phyloP scores from a whole-genome alignment of 2,797 vertebrate genomes.

The Ataeniobius toweri region DNA sequence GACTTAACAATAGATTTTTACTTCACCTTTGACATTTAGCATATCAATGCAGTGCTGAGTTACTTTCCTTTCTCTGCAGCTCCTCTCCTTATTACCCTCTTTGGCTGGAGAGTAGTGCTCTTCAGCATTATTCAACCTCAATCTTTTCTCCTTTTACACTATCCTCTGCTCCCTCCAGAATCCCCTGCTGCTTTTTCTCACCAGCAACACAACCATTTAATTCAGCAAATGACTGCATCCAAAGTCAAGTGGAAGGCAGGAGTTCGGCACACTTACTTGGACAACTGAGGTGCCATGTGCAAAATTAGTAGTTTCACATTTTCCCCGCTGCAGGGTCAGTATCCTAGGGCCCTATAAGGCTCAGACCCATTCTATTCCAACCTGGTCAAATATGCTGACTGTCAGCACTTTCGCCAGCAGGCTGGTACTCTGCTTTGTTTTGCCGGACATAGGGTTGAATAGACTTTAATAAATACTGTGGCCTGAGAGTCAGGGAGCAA shows the following conservation, averaged over 20 bases:
- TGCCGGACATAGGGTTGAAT: slow-evolving; percentile 81
- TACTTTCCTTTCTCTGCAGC: slow-evolving; percentile 49
- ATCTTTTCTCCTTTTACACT: slow-evolving; percentile 29
- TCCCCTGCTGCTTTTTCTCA: slow-evolving; percentile 28
- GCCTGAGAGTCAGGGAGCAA: slow-evolving; percentile 77
- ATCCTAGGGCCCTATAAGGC: slow-evolving; percentile 60
- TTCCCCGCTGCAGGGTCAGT: slow-evolving; percentile 37
- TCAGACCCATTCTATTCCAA: slow-evolving; percentile 73
- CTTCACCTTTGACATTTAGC: slow-evolving; percentile 73
- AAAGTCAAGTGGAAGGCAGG: slow-evolving; percentile 75
- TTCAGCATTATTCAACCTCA: slow-evolving; percentile 39
- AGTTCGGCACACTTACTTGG: slow-evolving; percentile 41
- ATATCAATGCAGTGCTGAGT: slow-evolving; percentile 65
- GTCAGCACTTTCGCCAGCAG: slow-evolving; percentile 81
- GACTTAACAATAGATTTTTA: slow-evolving; percentile 67
- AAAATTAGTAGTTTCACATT: slow-evolving; percentile 40
- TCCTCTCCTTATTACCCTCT: slow-evolving; percentile 67
- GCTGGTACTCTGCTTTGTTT: slow-evolving; percentile 83
- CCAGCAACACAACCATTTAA: slow-evolving; percentile 55
- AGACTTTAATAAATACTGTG: slow-evolving; percentile 80
- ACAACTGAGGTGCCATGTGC: slow-evolving; percentile 34
- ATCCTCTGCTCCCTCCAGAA: background rate
- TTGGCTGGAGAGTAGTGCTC: slow-evolving; percentile 49
- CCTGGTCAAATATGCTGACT: slow-evolving; percentile 76
- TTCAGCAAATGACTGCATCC: slow-evolving; percentile 74